Evolutionary conservation across 2,888 invertebrate genomes (phyloP).

Genomic region (Phytoseiulus persimilis): DNA sequence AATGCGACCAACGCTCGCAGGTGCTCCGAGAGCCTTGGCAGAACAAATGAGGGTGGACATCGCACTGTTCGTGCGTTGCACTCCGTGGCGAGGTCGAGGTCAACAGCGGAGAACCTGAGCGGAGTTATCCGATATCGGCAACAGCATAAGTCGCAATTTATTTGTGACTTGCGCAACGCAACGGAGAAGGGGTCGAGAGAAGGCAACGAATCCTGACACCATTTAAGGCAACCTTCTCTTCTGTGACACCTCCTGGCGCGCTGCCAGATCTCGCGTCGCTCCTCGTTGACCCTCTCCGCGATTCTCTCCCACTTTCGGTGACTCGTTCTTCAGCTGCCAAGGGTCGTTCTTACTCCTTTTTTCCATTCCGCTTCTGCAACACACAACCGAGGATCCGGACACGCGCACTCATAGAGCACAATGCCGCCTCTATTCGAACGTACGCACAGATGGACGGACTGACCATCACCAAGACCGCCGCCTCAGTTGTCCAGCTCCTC

Average conservation of each 20-base stretch:
- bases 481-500: background rate
- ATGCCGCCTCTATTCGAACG: background rate
- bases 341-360: background rate
- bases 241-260: conserved; percentile 33
- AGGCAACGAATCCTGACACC: conserved; percentile 35
- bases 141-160: background rate
- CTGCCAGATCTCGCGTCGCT: background rate
- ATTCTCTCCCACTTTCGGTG: background rate
- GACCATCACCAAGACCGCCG: background rate
- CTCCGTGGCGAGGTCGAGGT: background rate
- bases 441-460: background rate
- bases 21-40: background rate
- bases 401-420: background rate
- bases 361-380: background rate
- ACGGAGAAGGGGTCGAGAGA: background rate
- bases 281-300: background rate
- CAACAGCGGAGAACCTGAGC: background rate
- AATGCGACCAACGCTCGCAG: background rate
- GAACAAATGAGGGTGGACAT: background rate
- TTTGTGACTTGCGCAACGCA: background rate
- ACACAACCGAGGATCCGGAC: background rate
- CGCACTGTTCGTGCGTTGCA: background rate
- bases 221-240: background rate
- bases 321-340: background rate
- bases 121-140: background rate